phyloP scores from a whole-genome alignment of 2,888 invertebrate genomes.

The Drosophila ustulata region DNA sequence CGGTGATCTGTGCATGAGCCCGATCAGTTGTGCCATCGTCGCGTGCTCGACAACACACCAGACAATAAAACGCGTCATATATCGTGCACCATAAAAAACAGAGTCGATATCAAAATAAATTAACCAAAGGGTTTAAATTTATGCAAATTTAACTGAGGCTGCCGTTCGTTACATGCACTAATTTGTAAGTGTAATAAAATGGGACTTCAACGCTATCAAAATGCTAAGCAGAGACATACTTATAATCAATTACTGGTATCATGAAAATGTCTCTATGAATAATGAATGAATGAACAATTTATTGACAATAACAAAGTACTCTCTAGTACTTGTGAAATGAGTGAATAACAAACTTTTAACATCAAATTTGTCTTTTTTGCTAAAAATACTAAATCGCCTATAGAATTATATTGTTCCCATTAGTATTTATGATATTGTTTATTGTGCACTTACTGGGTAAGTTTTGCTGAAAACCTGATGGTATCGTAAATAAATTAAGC shows the following conservation, averaged over 20 bases:
- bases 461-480: constrained; percentile 5
- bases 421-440: neutral
- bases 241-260: constrained; percentile 8
- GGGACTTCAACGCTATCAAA: constrained; percentile 16
- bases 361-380: neutral
- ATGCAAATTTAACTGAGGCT: constrained; percentile 34
- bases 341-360: constrained; percentile 30
- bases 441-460: constrained; percentile 19
- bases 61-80: constrained; percentile 27
- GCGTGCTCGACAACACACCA: constrained; percentile 58
- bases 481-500: neutral
- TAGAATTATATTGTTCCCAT: neutral
- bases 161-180: constrained; percentile 28
- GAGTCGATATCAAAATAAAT: constrained; percentile 35
- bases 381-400: neutral
- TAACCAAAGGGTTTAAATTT: constrained; percentile 34
- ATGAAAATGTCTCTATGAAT: constrained; percentile 22
- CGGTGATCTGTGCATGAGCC: constrained; percentile 39
- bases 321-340: constrained; percentile 30
- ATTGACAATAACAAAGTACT: constrained; percentile 13
- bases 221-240: constrained; percentile 4
- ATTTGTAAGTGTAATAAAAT: constrained; percentile 50
- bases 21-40: constrained; percentile 64
- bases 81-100: constrained; percentile 28
- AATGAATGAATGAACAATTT: constrained; percentile 13